Conservation (phyloP, 2,888 invertebrate species). For the Diabrotica balteata region DNA sequence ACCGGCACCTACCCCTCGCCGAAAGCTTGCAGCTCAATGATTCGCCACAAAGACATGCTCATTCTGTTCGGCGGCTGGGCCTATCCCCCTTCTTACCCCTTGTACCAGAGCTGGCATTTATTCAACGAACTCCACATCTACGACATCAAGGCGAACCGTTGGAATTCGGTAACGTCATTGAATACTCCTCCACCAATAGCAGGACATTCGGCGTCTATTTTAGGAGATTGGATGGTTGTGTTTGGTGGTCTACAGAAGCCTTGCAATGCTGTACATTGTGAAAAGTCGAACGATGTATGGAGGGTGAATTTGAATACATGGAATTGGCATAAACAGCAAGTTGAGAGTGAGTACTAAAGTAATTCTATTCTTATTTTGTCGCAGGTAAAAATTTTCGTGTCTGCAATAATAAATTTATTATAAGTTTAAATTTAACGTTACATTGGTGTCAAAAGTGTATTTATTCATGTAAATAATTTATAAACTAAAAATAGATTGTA, state of each 20-base stretch:
- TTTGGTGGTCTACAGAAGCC: slow-evolving; percentile 65
- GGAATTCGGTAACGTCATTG: slow-evolving; percentile 72
- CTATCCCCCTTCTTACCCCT: slow-evolving; percentile 85
- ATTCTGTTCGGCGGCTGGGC: slow-evolving; percentile 93
- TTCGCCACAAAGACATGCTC: slow-evolving; percentile 76
- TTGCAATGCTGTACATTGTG: slow-evolving; percentile 56
- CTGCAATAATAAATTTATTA: too few relatives aligned
- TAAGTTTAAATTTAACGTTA: too few relatives aligned
- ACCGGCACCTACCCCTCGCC: slow-evolving; percentile 93
- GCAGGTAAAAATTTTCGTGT: too few relatives aligned
- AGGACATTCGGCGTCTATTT: slow-evolving; percentile 91
- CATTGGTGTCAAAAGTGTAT: too few relatives aligned
- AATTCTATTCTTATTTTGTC: too few relatives aligned
- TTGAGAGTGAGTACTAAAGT: slow-evolving; percentile 52
- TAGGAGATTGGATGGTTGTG: slow-evolving; percentile 81
- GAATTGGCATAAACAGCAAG: slow-evolving; percentile 79
- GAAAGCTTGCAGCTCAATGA: slow-evolving; percentile 93
- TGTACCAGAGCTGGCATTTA: slow-evolving; percentile 84
- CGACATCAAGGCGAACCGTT: slow-evolving; percentile 80
- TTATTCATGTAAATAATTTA: too few relatives aligned
- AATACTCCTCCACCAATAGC: slow-evolving; percentile 82
- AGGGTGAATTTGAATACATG: slow-evolving; percentile 80
- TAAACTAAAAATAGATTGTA: too few relatives aligned
- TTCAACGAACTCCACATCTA: slow-evolving; percentile 93
- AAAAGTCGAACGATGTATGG: slow-evolving; percentile 85